Evolutionary conservation across 2,113 vertebrate species (phyloP).

Genomic region (Muscicapa adusta): DNA sequence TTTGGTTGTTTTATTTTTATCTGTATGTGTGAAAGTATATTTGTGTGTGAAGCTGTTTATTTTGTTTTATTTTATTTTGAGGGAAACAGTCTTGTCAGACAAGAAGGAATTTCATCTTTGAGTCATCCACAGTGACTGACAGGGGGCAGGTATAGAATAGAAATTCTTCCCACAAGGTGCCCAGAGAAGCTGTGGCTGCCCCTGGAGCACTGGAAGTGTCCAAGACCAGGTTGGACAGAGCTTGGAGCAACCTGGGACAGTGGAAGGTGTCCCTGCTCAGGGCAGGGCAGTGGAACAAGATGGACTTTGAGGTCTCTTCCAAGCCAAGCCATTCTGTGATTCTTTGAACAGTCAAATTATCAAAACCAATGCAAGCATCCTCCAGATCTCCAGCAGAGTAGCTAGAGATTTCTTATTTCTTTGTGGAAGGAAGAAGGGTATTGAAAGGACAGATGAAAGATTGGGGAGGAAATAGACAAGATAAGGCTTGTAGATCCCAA

Average conservation of each 20-base stretch:
- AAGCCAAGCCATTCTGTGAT: not conserved
- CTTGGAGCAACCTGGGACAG: accelerated
- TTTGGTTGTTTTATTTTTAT: not conserved
- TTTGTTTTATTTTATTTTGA: not conserved
- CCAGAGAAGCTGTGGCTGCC: not conserved
- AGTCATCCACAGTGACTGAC: not conserved
- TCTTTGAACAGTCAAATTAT: not conserved
- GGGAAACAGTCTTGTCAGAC: not conserved
- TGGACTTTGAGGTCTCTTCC: not conserved
- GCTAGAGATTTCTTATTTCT: not conserved
- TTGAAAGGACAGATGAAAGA: not conserved
- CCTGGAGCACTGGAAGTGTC: not conserved
- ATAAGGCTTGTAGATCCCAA: not conserved
- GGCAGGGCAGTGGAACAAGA: accelerated
- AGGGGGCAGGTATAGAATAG: not conserved
- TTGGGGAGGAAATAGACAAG: not conserved
- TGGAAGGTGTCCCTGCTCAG: not conserved
- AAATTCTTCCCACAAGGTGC: not conserved
- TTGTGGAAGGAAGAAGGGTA: not conserved
- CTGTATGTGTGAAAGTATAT: accelerated
- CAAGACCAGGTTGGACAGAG: accelerated
- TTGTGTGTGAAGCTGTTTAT: not conserved
- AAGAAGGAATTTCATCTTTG: not conserved
- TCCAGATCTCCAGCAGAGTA: not conserved
- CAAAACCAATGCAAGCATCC: not conserved